phyloP scores from a whole-genome alignment of 1,140 invertebrate species.

The Gerris buenoi region DNA sequence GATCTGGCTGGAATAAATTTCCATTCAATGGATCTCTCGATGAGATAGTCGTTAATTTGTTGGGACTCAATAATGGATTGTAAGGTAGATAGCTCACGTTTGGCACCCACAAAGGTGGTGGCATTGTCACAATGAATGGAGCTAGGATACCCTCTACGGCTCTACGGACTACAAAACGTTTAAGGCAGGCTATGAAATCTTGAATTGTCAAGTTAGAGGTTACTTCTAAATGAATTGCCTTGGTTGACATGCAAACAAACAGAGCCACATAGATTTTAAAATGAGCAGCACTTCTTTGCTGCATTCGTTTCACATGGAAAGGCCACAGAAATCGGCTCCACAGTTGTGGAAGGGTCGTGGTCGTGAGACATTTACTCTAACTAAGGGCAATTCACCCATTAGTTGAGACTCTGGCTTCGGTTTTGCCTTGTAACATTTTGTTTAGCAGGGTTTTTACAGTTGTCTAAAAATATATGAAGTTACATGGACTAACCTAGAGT shows the following conservation, averaged over 20 bases:
- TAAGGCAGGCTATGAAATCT: conserved; percentile 20
- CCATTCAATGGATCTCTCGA: background rate
- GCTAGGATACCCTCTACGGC: conserved; percentile 11
- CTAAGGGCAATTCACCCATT: conserved; percentile 16
- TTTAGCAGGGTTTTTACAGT: too few relatives aligned
- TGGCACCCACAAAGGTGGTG: too few relatives aligned
- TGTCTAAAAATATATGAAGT: too few relatives aligned
- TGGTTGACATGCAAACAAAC: conserved; percentile 23
- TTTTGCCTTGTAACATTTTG: conserved; percentile 13
- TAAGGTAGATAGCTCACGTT: conserved; percentile 11
- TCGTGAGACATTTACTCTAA: conserved; percentile 10
- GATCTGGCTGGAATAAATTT: conserved; percentile 5
- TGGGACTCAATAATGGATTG: background rate
- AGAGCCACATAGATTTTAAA: conserved; percentile 14
- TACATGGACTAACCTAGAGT: too few relatives aligned
- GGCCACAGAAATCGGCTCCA: too few relatives aligned
- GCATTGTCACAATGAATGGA: conserved; percentile 14
- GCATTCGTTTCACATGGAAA: conserved; percentile 6
- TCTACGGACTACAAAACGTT: conserved; percentile 22
- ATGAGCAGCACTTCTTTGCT: background rate
- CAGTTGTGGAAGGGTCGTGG: conserved; percentile 11
- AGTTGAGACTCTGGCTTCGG: background rate
- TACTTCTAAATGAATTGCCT: conserved; percentile 24
- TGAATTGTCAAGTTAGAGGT: conserved; percentile 20
- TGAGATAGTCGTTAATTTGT: background rate